Base-by-base conservation (phyloP, 2,888 invertebrate species). In the Ormia ochracea region DNA sequence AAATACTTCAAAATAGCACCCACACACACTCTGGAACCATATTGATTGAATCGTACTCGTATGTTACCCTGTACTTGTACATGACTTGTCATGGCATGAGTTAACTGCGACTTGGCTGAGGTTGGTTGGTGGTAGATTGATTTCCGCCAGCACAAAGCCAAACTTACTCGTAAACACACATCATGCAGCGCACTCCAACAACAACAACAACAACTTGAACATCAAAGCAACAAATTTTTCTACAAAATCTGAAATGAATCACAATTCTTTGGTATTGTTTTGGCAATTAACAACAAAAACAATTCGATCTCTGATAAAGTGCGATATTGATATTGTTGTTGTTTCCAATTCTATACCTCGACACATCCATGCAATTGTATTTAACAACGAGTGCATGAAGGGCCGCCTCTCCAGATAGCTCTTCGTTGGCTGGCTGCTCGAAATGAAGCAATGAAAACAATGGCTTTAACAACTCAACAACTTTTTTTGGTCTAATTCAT, bases 231-330 rank as follows among this genome's bases (percentile, higher is more conserved):
- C 79, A 79, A 79, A 70, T 75, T 79, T 79, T 79, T 68, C 69
- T 52, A 75, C 65, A 58, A 70, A 79, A 75, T 75, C 79, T 65
- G 23, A 75, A 79, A 70, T 66, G 79, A 79, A 79, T 79, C 79
- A 75, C 70, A 75, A 79, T 72, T 79, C 75, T 59, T 79, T 79
- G 70, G 65, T 72, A 79, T 79, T 79, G 79, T 79, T 79, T 79
- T 75, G 75, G 75, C 79, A 79, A 79, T 75, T 79, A 79, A 79
- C 79, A 79, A 75, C 70, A 70, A 75, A 68, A 79, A 79, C 75
- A 75, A 66, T 79, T 79, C 75, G 70, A 79, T 75, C 75, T 70
- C 31, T 75, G 79, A 79, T 75, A 75, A 75, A 74, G 70, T 70
- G 43, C 58, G 33, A 72, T 61, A 61, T 26, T 33, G 63, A 52